Percentiles rank a stretch among this genome's conserved stretches.
phyloP scores from a whole-genome alignment of 2,888 invertebrate species.

The Lacanobia oleracea region DNA sequence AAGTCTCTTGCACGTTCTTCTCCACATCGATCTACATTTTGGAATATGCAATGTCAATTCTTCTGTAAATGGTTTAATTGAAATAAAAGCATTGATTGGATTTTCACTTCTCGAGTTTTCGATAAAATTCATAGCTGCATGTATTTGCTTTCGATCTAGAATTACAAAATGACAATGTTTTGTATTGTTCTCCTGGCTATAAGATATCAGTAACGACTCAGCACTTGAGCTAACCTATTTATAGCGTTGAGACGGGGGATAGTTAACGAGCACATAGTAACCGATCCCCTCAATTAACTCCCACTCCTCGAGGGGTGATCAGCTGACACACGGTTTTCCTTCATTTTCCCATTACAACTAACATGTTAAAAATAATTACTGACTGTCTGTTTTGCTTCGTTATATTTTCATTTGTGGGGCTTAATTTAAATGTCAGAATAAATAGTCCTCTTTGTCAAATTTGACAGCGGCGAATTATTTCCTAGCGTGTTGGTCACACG shows the following conservation, averaged over 20 bases:
- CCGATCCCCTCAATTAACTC: conserved; percentile 28
- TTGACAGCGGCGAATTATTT: too few species aligned
- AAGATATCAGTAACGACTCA: not conserved
- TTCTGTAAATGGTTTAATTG: too few species aligned
- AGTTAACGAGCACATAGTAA: conserved; percentile 29
- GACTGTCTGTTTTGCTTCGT: not conserved
- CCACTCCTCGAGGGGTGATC: conserved; percentile 5
- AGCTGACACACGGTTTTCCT: conserved; percentile 26
- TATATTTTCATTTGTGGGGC: not conserved
- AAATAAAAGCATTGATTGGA: too few species aligned
- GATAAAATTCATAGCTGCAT: not conserved
- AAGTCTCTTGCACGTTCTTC: too few species aligned
- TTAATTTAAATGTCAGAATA: not conserved
- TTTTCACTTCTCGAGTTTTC: not conserved
- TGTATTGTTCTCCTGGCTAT: too few species aligned
- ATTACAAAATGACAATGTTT: too few species aligned
- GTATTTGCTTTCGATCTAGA: too few species aligned
- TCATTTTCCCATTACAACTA: not conserved
- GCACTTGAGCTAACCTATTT: not conserved
- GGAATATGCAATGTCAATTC: too few species aligned
- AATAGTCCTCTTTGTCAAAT: too few species aligned
- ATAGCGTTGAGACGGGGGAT: conserved; percentile 4
- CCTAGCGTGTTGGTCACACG: too few species aligned
- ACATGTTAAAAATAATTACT: conserved; percentile 7
- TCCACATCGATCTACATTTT: too few species aligned